Evolutionary conservation across 2,888 invertebrate genomes (phyloP), one percentile per base, ranked within the genome.

Genomic region (Desoria tigrina): DNA sequence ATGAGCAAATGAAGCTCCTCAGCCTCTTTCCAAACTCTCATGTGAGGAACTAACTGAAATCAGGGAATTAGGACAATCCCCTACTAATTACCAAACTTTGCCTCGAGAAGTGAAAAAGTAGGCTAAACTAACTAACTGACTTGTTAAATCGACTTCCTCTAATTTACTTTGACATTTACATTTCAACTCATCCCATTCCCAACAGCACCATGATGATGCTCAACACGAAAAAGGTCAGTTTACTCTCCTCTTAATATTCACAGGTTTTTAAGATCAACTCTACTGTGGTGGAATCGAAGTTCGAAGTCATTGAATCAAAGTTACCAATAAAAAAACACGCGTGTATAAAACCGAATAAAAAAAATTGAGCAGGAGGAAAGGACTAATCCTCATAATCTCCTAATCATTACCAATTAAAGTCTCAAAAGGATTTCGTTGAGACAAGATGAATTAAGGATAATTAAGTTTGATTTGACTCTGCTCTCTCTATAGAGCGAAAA

Each of bases 141-240:
- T 45, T 45, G n/a, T 18, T 18, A 21, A 18, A 18, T 9, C 18
- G 4, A 45, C 45, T 45, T 6, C n/a, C 45, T 45, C 45, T 45
- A 6, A 45, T 45, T 18, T 45, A 6, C 7, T 45, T 45, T 18
- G n/a, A 45, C 45, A 18, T 16, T 45, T 18, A 4, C 45, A 18
- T 21, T 16, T 9, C 45, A 9, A 16, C n/a, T 45, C 45, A 21
- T 18, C 21, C 16, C 45, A 45, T 45, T n/a, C 6, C 16, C 45
- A 45, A 18, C 45, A 45, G 6, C 45, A 45, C 16, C 45, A 45
- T 45, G 9, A 45, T 9, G 18, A 45, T 45, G 18, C 6, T 16
- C 21, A 45, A 6, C 45, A 16, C n/a, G n/a, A 45, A 45, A 45
- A 45, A 45, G 45, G 45, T 45, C 45, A 45, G 45, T 45, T 45